Evolutionary conservation across 2,888 invertebrate genomes (phyloP), one percentile per base, ranked within the genome.

Genomic region (Cerastis rubricosa): DNA sequence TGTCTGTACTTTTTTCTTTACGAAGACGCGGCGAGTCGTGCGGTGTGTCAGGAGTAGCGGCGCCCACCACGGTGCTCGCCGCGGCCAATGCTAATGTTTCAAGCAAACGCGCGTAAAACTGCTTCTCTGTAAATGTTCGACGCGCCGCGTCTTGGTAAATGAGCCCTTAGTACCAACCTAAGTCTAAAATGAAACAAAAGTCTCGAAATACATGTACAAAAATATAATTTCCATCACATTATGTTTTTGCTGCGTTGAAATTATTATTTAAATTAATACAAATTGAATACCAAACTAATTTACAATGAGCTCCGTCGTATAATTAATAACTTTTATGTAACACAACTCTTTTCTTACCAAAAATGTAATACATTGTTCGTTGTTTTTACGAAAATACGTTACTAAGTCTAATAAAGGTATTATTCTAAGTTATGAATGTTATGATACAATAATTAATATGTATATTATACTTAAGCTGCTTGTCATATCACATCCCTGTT

Each of bases 401-500:
- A 76, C 12, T 29, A 74, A n/a, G 14, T n/a, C 5, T 43, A 25
- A 14, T 59, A 14, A 43, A 57, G 12, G 11, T 25, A 9, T 14
- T 43, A 35, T 7, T 19, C 1, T 25, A 22, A 51, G 35, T 7
- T 19, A 0, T 25, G 17, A 51, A n/a, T n/a, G 0, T 11, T 40
- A 47, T 11, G 14, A n/a, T 19, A 7, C 7, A 49, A 35, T 35
- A 35, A 67, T 22, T 76, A 74, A 19, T 19, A 57, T 57, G 7
- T 25, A 59, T 29, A 59, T 29, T 17, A 17, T 59, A 43, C 64
- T 45, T 80, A 78, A 64, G 79, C 89, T 74, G 43, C 3, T 64
- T 91, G 91, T 90, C 91, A 86, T 78, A 83, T 85, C 90, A 93
- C 93, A 93, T 93, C 94, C 94, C 94, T 95, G 95, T 94, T 92